These are phyloP conservation scores for Carassius auratus DNA, from an alignment of 2,113 vertebrate genomes.

Conservation along the genomic window DNA sequence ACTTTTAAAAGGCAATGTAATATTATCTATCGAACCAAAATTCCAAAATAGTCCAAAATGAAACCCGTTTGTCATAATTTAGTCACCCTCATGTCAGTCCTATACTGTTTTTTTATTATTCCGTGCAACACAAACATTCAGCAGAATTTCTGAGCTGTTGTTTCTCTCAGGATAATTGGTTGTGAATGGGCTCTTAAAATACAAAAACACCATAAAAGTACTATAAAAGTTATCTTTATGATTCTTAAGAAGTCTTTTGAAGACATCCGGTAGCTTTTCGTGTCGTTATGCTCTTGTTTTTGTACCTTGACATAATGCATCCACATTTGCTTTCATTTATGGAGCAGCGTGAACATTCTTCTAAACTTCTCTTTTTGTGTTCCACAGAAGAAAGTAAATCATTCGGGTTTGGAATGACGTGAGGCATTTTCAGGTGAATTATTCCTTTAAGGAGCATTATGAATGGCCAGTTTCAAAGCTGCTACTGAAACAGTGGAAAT, in stretches of 20 bases:
- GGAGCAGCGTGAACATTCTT: neutral
- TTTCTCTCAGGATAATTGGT: neutral
- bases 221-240: neutral
- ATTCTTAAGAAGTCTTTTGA: neutral
- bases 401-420: neutral
- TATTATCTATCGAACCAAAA: neutral
- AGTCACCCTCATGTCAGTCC: neutral
- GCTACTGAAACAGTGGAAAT: constrained; percentile 32
- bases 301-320: neutral
- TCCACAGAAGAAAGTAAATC: neutral
- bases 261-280: too few relatives aligned
- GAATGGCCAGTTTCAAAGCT: constrained; percentile 22
- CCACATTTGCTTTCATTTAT: neutral
- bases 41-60: neutral
- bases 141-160: neutral
- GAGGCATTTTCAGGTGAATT: neutral
- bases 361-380: neutral
- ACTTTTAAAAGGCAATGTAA: neutral
- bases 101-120: neutral
- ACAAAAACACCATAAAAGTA: neutral
- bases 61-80: neutral
- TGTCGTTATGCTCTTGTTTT: neutral
- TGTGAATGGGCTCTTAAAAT: neutral
- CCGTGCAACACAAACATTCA: neutral
- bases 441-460: neutral